Evolutionary conservation across 2,113 vertebrate species (phyloP).

Genomic region (Callorhinus ursinus): DNA sequence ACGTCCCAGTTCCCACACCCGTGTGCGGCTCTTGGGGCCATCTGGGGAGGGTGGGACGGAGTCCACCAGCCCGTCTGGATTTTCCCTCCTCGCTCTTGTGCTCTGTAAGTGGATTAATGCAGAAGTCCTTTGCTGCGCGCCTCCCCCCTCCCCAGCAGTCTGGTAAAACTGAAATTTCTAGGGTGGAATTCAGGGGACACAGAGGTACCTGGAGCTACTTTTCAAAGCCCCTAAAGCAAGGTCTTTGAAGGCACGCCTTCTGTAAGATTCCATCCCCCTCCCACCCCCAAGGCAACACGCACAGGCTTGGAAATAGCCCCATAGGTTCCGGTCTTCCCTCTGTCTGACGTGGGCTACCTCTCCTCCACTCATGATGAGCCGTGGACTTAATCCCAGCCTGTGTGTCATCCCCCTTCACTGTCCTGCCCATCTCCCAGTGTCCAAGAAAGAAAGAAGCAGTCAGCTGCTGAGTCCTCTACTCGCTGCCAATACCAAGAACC

Average conservation of each 20-base stretch:
- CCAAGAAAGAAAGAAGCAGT: background rate
- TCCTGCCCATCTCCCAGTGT: background rate
- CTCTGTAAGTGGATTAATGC: background rate
- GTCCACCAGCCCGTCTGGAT: background rate
- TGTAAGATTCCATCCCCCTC: background rate
- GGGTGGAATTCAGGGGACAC: background rate
- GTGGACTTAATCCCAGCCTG: background rate
- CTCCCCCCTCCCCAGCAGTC: background rate
- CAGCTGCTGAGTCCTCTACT: background rate
- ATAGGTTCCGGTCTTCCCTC: background rate
- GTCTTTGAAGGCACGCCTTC: background rate
- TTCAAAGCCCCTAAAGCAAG: background rate
- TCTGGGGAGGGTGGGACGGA: rapidly evolving
- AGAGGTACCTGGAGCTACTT: background rate
- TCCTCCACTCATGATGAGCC: background rate
- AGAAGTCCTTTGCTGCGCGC: rapidly evolving
- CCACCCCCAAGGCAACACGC: rapidly evolving
- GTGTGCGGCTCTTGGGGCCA: rapidly evolving
- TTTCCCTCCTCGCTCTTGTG: too few relatives aligned
- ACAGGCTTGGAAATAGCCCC: background rate
- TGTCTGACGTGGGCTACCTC: too few relatives aligned
- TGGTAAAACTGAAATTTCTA: background rate
- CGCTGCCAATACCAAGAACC: background rate
- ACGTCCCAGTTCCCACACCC: background rate
- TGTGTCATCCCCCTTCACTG: background rate